These are phyloP conservation scores for Pachypanchax playfairii DNA, from an alignment of 2,113 vertebrate species.

Conservation along the genomic window DNA sequence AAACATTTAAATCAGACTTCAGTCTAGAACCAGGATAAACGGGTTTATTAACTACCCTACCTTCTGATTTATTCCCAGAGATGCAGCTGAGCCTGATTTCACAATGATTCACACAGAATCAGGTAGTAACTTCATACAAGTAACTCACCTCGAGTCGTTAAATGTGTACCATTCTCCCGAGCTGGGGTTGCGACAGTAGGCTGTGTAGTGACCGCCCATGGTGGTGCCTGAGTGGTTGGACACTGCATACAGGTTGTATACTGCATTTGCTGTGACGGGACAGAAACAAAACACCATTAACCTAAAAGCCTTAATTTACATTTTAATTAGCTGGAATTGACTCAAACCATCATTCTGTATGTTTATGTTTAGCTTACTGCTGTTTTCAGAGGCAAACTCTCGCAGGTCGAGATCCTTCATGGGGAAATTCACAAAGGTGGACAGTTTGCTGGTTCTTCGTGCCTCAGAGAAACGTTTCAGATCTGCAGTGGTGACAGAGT, in stretches of 20 bases:
- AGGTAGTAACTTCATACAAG: too few relatives aligned
- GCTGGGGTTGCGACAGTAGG: constrained; percentile 91
- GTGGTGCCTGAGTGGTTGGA: constrained; percentile 99
- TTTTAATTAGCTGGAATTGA: too few relatives aligned
- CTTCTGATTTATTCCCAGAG: too few relatives aligned
- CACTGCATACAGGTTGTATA: constrained; percentile 97
- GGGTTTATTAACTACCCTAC: too few relatives aligned
- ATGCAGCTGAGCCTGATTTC: too few relatives aligned
- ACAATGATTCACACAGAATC: too few relatives aligned
- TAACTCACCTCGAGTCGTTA: constrained; percentile 92
- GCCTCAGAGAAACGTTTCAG: constrained; percentile 97
- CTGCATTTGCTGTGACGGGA: constrained; percentile 89
- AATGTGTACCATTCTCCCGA: constrained; percentile 95
- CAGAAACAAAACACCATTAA: too few relatives aligned
- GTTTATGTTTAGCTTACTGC: too few relatives aligned
- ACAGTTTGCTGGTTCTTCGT: constrained; percentile 95
- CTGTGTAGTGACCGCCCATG: constrained; percentile 98
- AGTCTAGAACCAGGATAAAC: too few relatives aligned
- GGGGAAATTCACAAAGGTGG: constrained; percentile 95
- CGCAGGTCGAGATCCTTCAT: constrained; percentile 94
- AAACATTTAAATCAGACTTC: too few relatives aligned
- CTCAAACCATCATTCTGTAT: too few relatives aligned
- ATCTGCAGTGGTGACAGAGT: constrained; percentile 79
- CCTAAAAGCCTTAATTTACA: neutral
- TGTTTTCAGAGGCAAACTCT: constrained; percentile 93